These are phyloP conservation scores for Smithornis capensis DNA, from an alignment of 2,113 vertebrate species.

Conservation along the genomic window DNA sequence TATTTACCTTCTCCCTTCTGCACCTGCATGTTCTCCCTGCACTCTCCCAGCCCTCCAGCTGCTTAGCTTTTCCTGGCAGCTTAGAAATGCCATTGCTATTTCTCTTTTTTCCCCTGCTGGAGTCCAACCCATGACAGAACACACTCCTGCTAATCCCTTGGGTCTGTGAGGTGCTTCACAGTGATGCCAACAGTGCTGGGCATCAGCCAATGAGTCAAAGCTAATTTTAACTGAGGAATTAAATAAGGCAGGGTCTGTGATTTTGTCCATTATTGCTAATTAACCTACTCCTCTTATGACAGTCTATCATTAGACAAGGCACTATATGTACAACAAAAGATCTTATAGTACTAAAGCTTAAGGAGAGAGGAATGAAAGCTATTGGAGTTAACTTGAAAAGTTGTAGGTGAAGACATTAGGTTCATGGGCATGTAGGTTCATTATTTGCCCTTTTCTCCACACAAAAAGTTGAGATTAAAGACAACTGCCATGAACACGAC, in stretches of 20 bases:
- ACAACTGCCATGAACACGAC: neutral
- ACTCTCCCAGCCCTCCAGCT: neutral
- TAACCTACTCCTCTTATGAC: neutral
- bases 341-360: neutral
- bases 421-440: too few relatives aligned
- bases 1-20: neutral
- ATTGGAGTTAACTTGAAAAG: neutral
- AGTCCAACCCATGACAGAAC: accelerated
- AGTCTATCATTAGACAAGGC: neutral
- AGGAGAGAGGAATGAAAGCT: neutral
- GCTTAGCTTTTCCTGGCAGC: neutral
- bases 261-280: neutral
- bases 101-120: neutral
- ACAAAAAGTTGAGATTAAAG: neutral
- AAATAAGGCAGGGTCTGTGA: neutral
- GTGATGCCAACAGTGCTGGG: neutral
- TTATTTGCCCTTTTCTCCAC: neutral
- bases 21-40: neutral
- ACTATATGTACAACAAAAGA: neutral
- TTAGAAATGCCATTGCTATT: neutral
- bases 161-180: accelerated
- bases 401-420: too few relatives aligned
- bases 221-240: neutral
- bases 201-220: neutral
- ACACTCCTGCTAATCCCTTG: neutral